Evolutionary conservation across 2,797 vertebrate genomes (phyloP).

Genomic region (Megalops cyprinoides): DNA sequence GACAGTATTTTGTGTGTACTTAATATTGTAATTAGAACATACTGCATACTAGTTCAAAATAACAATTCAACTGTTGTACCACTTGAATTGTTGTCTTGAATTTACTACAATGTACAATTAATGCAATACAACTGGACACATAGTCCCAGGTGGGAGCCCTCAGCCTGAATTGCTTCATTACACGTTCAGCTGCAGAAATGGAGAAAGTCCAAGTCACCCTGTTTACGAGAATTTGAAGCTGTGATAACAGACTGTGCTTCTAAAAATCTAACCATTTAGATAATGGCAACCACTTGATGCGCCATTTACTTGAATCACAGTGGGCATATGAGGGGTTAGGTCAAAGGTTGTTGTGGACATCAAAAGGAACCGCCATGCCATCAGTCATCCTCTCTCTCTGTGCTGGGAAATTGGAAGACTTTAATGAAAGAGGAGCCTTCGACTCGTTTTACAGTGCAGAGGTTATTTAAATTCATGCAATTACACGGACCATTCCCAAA

Average conservation of each 20-base stretch:
- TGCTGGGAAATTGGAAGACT: background rate
- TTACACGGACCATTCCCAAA: conserved; percentile 2
- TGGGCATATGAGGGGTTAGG: background rate
- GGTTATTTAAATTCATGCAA: conserved; percentile 3
- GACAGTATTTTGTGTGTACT: too few relatives aligned
- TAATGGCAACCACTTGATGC: background rate
- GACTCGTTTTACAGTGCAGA: background rate
- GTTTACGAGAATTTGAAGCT: background rate
- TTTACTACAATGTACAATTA: too few relatives aligned
- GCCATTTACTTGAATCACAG: background rate
- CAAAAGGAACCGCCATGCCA: background rate
- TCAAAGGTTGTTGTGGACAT: background rate
- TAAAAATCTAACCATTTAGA: background rate
- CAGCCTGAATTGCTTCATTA: background rate
- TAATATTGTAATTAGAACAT: too few relatives aligned
- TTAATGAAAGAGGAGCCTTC: background rate
- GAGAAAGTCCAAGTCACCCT: background rate
- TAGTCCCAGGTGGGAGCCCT: too few relatives aligned
- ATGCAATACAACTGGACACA: too few relatives aligned
- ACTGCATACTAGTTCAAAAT: too few relatives aligned
- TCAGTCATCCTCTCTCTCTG: background rate
- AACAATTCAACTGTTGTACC: too few relatives aligned
- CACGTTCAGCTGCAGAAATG: background rate
- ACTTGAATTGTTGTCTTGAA: too few relatives aligned
- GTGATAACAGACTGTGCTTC: background rate